Evolutionary conservation across 2,797 vertebrate species (phyloP).

Genomic region (Schizopygopsis pylzovi): DNA sequence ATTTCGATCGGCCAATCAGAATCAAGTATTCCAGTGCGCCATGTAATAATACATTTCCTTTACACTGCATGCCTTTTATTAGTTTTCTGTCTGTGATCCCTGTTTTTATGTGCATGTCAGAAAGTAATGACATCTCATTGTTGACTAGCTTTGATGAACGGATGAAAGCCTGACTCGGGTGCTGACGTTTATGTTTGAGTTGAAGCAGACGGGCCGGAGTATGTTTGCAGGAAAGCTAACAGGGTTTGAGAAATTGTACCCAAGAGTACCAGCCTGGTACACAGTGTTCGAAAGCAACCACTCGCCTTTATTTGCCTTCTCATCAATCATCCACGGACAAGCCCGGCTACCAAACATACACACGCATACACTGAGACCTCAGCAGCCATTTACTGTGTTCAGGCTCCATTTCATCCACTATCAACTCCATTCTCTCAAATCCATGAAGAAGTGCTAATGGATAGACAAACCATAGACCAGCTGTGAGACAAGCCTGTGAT

Average conservation of each 20-base stretch:
- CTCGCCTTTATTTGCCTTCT: conserved; percentile 61
- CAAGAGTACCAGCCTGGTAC: conserved; percentile 44
- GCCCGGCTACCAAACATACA: conserved; percentile 5
- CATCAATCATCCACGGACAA: conserved; percentile 58
- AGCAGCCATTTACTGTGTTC: conserved; percentile 35
- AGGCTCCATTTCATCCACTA: conserved; percentile 24
- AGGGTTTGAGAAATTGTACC: conserved; percentile 54
- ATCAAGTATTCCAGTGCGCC: background rate
- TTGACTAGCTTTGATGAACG: background rate
- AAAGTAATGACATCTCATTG: conserved; percentile 16
- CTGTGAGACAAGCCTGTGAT: background rate
- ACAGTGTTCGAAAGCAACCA: conserved; percentile 50
- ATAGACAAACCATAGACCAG: conserved; percentile 24
- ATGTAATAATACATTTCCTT: background rate
- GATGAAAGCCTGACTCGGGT: background rate
- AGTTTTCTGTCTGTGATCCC: background rate
- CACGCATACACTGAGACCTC: conserved; percentile 11
- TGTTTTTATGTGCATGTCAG: background rate
- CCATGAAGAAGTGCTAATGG: conserved; percentile 29
- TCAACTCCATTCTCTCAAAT: conserved; percentile 22
- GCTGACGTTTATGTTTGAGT: conserved; percentile 20
- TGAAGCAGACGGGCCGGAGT: conserved; percentile 18
- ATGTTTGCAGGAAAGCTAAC: conserved; percentile 33
- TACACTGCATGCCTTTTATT: background rate
- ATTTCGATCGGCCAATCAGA: background rate